A percentile compares a stretch with the other conserved stretches of the same genome.
Conservation (phyloP, 2,797 vertebrate genomes). For the Pangasius djambal region DNA sequence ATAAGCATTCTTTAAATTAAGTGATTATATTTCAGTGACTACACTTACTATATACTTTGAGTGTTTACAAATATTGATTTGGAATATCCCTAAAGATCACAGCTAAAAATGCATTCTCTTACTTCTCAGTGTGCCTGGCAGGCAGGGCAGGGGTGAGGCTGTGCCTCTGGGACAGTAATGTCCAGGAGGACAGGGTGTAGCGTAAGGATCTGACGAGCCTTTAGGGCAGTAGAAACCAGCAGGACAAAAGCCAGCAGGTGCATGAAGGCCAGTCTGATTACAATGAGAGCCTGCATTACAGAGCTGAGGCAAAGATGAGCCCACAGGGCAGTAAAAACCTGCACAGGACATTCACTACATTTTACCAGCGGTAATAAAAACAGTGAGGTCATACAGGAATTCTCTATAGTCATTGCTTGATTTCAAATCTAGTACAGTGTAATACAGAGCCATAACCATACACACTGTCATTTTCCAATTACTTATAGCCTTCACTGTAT, state of each 20-base stretch:
- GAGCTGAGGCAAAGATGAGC: slow-evolving; percentile 76
- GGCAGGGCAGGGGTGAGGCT: slow-evolving; percentile 79
- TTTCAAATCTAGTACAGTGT: neutral
- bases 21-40: neutral
- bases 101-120: slow-evolving; percentile 53
- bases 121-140: slow-evolving; percentile 78
- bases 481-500: neutral
- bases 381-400: neutral
- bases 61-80: slow-evolving; percentile 1
- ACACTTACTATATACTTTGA: neutral
- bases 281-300: slow-evolving; percentile 83
- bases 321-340: slow-evolving; percentile 85
- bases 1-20: neutral
- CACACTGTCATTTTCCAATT: neutral
- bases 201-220: slow-evolving; percentile 66
- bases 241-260: slow-evolving; percentile 71
- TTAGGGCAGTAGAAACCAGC: slow-evolving; percentile 75
- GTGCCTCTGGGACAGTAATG: slow-evolving; percentile 86
- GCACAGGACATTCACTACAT: slow-evolving; percentile 28
- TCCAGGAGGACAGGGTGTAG: slow-evolving; percentile 74
- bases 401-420: neutral
- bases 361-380: neutral
- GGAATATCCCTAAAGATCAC: neutral
- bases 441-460: neutral
- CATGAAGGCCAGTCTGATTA: slow-evolving; percentile 71